Conservation (phyloP, 2,888 invertebrate species). For the Eucriotettix oculatus region DNA sequence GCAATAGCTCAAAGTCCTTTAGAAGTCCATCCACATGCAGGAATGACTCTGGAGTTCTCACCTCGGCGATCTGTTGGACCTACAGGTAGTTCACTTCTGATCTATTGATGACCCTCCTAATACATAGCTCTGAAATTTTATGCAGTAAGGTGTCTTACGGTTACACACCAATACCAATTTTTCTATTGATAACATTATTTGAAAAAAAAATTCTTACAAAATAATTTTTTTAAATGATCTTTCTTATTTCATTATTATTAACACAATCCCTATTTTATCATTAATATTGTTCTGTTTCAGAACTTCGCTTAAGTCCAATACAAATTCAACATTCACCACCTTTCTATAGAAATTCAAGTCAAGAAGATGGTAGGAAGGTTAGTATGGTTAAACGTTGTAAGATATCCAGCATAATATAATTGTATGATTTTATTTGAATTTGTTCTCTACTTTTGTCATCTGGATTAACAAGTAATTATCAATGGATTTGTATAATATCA, state of each 20-base stretch:
- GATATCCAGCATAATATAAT: too few relatives aligned
- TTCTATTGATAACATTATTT: too few relatives aligned
- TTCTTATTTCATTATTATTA: constrained; percentile 5
- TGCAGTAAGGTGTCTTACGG: too few relatives aligned
- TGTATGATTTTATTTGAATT: too few relatives aligned
- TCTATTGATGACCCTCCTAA: too few relatives aligned
- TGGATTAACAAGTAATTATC: too few relatives aligned
- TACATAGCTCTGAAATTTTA: too few relatives aligned
- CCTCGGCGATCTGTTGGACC: constrained; percentile 8
- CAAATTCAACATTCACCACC: constrained; percentile 36
- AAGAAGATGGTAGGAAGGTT: constrained; percentile 38
- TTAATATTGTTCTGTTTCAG: constrained; percentile 17
- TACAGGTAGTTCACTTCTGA: constrained; percentile 12
- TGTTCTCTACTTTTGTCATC: too few relatives aligned
- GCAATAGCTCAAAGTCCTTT: constrained; percentile 12
- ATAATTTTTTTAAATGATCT: background rate
- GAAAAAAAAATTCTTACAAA: too few relatives aligned
- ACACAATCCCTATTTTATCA: constrained; percentile 6
- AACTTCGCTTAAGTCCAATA: constrained; percentile 35
- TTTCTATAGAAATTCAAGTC: constrained; percentile 33
- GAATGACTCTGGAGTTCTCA: constrained; percentile 9
- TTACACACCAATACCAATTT: too few relatives aligned
- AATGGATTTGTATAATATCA: too few relatives aligned
- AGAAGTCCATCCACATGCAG: constrained; percentile 14
- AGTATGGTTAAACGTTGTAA: background rate